A percentile compares a stretch with the other conserved stretches of the same genome.
phyloP scores from a whole-genome alignment of 2,797 vertebrate genomes.

The Gobio occitaniae region DNA sequence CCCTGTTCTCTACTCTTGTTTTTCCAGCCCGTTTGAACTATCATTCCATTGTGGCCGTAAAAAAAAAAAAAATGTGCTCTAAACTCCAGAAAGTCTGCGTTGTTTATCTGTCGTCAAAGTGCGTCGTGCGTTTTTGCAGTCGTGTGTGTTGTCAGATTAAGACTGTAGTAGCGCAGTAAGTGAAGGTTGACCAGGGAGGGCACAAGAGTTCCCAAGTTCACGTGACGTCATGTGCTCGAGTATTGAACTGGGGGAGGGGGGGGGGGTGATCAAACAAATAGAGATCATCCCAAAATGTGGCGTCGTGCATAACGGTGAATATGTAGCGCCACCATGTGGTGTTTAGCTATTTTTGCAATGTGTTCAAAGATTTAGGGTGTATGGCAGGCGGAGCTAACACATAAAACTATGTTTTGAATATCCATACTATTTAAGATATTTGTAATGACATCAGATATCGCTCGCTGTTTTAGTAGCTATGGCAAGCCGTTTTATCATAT shows the following conservation, averaged over 20 bases:
- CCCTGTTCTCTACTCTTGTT: not conserved
- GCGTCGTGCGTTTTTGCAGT: not conserved
- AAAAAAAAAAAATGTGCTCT: not conserved
- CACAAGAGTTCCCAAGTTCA: conserved; percentile 51
- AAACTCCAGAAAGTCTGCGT: not conserved
- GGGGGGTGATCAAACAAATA: no score
- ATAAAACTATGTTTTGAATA: not conserved
- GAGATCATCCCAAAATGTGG: not conserved
- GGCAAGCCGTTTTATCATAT: no score
- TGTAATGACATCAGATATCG: not conserved
- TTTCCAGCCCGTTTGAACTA: not conserved
- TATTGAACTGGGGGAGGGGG: not conserved
- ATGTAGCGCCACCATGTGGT: conserved; percentile 7
- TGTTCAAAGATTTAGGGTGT: not conserved
- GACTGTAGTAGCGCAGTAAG: not conserved
- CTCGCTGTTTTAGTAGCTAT: no score
- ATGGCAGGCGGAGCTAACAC: not conserved
- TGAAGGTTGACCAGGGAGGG: conserved; percentile 9
- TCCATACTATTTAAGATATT: not conserved
- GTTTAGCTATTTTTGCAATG: not conserved
- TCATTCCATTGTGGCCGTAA: not conserved
- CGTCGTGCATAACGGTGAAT: not conserved
- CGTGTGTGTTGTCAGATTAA: not conserved
- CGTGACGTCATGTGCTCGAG: conserved; percentile 42
- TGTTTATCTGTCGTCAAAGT: not conserved